phyloP scores from a whole-genome alignment of 2,888 invertebrate genomes.

The Epinotia demarniana region DNA sequence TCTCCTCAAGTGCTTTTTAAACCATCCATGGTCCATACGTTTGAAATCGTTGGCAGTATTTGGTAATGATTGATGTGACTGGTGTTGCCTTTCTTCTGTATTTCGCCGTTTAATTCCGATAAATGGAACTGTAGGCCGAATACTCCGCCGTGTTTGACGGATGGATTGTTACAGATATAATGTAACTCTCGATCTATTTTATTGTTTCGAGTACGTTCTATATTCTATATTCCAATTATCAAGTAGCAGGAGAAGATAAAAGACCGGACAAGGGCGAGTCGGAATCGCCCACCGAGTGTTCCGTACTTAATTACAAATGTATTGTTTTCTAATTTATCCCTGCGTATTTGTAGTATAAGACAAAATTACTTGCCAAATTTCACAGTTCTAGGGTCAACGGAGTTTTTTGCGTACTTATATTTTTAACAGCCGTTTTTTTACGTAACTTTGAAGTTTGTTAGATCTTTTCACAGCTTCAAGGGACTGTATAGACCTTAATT shows the following conservation, averaged over 20 bases:
- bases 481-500: too few species aligned
- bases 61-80: conserved; percentile 43
- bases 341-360: too few species aligned
- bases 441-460: too few species aligned
- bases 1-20: background rate
- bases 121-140: conserved; percentile 44
- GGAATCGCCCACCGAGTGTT: background rate
- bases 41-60: conserved; percentile 27
- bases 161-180: conserved; percentile 33
- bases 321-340: too few species aligned
- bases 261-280: background rate
- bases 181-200: conserved; percentile 20
- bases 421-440: too few species aligned
- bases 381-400: too few species aligned
- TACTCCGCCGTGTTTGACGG: conserved; percentile 33
- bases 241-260: conserved; percentile 5
- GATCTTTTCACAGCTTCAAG: too few species aligned
- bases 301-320: too few species aligned
- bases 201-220: conserved; percentile 6
- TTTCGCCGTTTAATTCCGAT: conserved; percentile 41
- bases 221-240: conserved; percentile 16
- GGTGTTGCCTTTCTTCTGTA: conserved; percentile 37
- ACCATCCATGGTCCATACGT: conserved; percentile 13
- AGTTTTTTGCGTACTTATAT: too few species aligned
- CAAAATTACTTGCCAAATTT: too few species aligned